Evolutionary conservation across 1,140 invertebrate species (phyloP).

Genomic region (Diorhabda carinulata): DNA sequence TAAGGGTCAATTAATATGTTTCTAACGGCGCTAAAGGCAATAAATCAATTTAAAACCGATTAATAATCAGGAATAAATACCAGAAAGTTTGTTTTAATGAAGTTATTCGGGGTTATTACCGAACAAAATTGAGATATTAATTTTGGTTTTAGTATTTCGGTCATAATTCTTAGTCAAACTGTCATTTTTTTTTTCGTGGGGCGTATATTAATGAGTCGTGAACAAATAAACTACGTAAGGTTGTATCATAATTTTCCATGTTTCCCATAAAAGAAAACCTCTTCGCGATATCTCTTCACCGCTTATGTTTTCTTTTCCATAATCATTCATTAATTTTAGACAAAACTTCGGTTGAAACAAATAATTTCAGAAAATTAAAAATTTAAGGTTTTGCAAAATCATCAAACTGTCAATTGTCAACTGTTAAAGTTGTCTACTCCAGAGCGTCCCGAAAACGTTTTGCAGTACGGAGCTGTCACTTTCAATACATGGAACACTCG

Average conservation of each 20-base stretch:
- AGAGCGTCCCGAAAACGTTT: too few relatives aligned
- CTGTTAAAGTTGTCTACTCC: too few relatives aligned
- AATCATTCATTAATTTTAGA: too few relatives aligned
- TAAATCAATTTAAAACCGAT: conserved; percentile 31
- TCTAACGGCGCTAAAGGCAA: conserved; percentile 9
- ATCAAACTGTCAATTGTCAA: too few relatives aligned
- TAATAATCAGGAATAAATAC: conserved; percentile 26
- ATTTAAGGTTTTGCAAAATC: too few relatives aligned
- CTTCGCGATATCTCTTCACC: too few relatives aligned
- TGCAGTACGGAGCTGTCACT: too few relatives aligned
- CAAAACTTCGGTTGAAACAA: too few relatives aligned
- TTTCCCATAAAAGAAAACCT: neutral
- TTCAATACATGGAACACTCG: too few relatives aligned
- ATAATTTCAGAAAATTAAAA: too few relatives aligned
- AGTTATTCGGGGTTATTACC: conserved; percentile 5
- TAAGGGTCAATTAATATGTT: conserved; percentile 20
- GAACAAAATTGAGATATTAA: conserved; percentile 12
- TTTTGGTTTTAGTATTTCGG: neutral
- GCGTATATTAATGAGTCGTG: neutral
- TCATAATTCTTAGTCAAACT: conserved; percentile 1
- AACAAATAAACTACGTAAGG: neutral
- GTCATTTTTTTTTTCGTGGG: neutral
- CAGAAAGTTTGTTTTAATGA: conserved; percentile 13
- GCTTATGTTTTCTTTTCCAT: too few relatives aligned
- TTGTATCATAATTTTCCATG: neutral